A percentile compares a stretch with the other conserved stretches of the same genome.
Evolutionary conservation across 2,888 invertebrate species (phyloP).

Genomic region (Caenorhabditis becei): DNA sequence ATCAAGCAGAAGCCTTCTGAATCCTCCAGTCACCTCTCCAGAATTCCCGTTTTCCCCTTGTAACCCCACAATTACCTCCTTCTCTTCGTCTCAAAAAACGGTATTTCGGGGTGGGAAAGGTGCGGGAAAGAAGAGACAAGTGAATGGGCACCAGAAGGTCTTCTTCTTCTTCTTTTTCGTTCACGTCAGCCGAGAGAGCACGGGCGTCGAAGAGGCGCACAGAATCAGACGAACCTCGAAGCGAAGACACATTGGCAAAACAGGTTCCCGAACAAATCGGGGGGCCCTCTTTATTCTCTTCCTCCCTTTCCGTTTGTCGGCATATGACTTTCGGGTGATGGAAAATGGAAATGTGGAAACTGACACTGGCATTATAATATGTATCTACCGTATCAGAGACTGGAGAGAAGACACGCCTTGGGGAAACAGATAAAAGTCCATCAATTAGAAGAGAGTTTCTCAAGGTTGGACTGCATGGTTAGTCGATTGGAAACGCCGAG

Average conservation of each 20-base stretch:
- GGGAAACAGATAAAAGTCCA: conserved; percentile 29
- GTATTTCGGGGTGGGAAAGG: neutral
- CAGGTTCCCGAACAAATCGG: conserved; percentile 20
- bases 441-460: conserved; percentile 26
- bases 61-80: too few relatives aligned
- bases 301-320: conserved; percentile 41
- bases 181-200: conserved; percentile 26
- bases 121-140: neutral
- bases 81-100: neutral
- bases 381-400: conserved; percentile 25
- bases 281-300: neutral
- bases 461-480: conserved; percentile 29
- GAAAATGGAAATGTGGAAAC: neutral
- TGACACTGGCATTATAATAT: too few relatives aligned
- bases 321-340: conserved; percentile 21
- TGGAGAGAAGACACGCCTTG: neutral
- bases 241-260: conserved; percentile 52
- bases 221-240: conserved; percentile 28
- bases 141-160: neutral
- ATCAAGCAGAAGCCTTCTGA: too few relatives aligned
- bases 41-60: too few relatives aligned
- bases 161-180: conserved; percentile 20
- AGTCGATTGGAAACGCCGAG: neutral
- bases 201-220: conserved; percentile 15
- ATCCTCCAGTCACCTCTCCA: too few relatives aligned